Evolutionary conservation across 2,888 invertebrate species (phyloP).

Genomic region (Amphiduros pacificus): DNA sequence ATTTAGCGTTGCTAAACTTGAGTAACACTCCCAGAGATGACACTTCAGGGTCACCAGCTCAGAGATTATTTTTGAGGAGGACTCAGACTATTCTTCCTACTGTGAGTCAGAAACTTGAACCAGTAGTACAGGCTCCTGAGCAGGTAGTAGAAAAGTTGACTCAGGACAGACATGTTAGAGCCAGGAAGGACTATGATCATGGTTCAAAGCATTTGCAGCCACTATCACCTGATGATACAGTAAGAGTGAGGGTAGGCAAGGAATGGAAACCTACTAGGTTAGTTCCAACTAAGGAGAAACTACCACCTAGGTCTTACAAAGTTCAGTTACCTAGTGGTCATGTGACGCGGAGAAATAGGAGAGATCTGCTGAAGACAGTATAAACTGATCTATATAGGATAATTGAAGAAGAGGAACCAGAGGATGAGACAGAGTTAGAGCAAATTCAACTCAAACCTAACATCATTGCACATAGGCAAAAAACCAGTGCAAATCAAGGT

Average conservation of each 20-base stretch:
- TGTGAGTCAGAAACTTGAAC: background rate
- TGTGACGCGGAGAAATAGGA: background rate
- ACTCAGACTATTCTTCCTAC: background rate
- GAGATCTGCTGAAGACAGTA: background rate
- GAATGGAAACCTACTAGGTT: background rate
- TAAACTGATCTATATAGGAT: background rate
- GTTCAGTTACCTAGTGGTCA: background rate
- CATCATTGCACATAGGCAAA: no score
- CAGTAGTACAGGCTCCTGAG: background rate
- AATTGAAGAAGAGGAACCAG: background rate
- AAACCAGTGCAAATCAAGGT: no score
- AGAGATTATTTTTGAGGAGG: background rate
- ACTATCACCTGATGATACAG: background rate
- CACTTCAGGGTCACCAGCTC: conserved; percentile 17
- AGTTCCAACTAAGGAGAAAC: background rate
- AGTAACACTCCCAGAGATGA: conserved; percentile 25
- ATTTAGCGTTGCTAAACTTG: conserved; percentile 17
- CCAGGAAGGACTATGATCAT: background rate
- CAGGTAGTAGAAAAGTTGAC: background rate
- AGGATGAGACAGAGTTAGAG: no score
- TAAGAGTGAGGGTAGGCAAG: background rate
- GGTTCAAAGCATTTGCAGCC: background rate
- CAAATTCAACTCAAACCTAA: no score
- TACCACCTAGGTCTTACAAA: background rate
- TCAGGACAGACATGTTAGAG: background rate